Base-by-base conservation (phyloP, 92 coral and sea anemone species). In the Diadumene lineata region DNA sequence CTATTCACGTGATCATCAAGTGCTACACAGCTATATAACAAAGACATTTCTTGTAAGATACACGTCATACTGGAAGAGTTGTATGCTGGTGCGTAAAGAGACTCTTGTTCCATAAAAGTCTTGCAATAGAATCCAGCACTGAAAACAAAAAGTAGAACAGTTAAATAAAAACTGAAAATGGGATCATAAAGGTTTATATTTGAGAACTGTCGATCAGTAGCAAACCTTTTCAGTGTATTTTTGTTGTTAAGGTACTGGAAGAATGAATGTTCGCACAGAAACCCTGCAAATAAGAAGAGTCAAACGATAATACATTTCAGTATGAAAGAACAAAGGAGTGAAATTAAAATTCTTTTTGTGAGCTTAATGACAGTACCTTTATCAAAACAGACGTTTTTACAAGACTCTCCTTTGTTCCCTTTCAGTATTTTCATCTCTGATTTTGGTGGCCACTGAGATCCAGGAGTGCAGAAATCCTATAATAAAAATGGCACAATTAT, bases 251-350 rank as follows among this genome's bases (percentile, higher is more conserved):
- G 65, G 22, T 66, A 60, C 33, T 64, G 85, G 72, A 88, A 90
- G 60, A 83, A 90, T 19, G 89, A 68, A 31, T 92, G 96, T 60
- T 90, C 96, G 64, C 96, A 90, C 13, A 90, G 21, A 58, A 85
- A 70, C 56, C 96, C 93, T 88, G 78, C 72, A 56, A 46, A 22
- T 19, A 34, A 74, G 16, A 48, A 17, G 29, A 19, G 11, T n/a
- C n/a, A n/a, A n/a, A n/a, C n/a, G n/a, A n/a, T n/a, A n/a, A n/a
- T n/a, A n/a, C n/a, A n/a, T n/a, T n/a, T n/a, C n/a, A n/a, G n/a
- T n/a, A n/a, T n/a, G n/a, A n/a, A n/a, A n/a, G n/a, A n/a, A n/a
- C n/a, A n/a, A n/a, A n/a, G n/a, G n/a, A n/a, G n/a, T n/a, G n/a
- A n/a, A n/a, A n/a, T n/a, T n/a, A n/a, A n/a, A n/a, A n/a, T n/a